These are phyloP conservation scores for Eleutherodactylus coqui DNA, from an alignment of 2,797 vertebrate genomes.

Conservation along the genomic window DNA sequence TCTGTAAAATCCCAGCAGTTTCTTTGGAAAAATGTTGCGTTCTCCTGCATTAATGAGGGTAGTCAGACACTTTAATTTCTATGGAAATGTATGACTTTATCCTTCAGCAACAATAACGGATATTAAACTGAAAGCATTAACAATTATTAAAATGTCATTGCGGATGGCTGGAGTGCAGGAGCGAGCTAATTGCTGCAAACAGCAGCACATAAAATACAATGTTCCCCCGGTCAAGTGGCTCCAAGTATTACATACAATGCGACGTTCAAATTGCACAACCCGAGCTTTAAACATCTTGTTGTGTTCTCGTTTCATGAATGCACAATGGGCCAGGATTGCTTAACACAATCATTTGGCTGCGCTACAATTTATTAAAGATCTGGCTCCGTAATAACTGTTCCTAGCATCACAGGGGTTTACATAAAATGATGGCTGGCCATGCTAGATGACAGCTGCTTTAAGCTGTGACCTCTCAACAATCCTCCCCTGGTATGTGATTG, in stretches of 20 bases:
- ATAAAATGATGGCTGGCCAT: slow-evolving; percentile 28
- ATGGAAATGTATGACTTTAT: slow-evolving; percentile 22
- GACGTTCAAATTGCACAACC: not conserved
- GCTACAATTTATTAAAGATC: slow-evolving; percentile 1
- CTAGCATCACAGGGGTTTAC: slow-evolving; percentile 38
- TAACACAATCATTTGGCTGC: slow-evolving; percentile 15
- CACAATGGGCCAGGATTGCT: slow-evolving; percentile 25
- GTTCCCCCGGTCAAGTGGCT: slow-evolving; percentile 27
- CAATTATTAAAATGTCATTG: slow-evolving; percentile 52
- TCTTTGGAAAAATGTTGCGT: not conserved
- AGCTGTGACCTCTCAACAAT: slow-evolving; percentile 52
- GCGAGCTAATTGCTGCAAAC: slow-evolving; percentile 27
- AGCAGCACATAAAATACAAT: not conserved
- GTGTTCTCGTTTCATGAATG: slow-evolving; percentile 28
- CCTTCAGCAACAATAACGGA: slow-evolving; percentile 32
- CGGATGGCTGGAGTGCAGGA: not conserved
- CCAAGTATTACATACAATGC: not conserved
- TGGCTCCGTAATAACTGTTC: slow-evolving; percentile 13
- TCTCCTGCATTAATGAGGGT: slow-evolving; percentile 13
- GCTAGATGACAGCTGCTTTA: slow-evolving; percentile 43
- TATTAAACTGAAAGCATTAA: slow-evolving; percentile 48
- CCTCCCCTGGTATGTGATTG: slow-evolving; percentile 44
- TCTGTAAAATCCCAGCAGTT: not conserved
- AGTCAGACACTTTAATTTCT: slow-evolving; percentile 24
- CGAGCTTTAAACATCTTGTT: not conserved